Evolutionary conservation across 2,888 invertebrate species (phyloP).

Genomic region (Lithophane ornitopus): DNA sequence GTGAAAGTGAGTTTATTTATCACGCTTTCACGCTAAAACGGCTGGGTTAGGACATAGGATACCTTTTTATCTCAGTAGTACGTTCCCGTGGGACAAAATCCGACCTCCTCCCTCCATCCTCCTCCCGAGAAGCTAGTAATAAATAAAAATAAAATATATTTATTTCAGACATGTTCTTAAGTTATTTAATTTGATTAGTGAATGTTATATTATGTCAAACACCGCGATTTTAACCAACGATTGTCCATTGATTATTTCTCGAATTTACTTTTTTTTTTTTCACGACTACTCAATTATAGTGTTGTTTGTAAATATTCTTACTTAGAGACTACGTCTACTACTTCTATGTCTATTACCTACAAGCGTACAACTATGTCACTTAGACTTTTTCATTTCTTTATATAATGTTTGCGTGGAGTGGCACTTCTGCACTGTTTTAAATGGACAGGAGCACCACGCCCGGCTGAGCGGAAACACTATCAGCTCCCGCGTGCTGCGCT

Average conservation of each 20-base stretch:
- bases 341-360: too few species aligned
- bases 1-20: too few species aligned
- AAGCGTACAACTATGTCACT: not conserved
- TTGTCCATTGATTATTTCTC: not conserved
- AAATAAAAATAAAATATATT: not conserved
- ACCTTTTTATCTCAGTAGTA: too few species aligned
- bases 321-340: not conserved
- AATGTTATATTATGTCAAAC: too few species aligned
- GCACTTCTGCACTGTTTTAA: not conserved
- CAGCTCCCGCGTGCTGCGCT: conserved; percentile 22
- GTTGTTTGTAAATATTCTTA: not conserved
- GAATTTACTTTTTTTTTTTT: not conserved
- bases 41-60: too few species aligned
- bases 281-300: not conserved
- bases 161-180: too few species aligned
- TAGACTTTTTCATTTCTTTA: not conserved
- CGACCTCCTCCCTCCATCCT: too few species aligned
- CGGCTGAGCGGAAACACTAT: conserved; percentile 14
- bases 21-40: too few species aligned
- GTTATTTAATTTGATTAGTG: too few species aligned
- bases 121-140: not conserved
- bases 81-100: too few species aligned
- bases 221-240: not conserved
- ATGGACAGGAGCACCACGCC: not conserved
- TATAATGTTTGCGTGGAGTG: not conserved